phyloP scores from a whole-genome alignment of 2,888 invertebrate species.

The Pachymerium ferrugineum region DNA sequence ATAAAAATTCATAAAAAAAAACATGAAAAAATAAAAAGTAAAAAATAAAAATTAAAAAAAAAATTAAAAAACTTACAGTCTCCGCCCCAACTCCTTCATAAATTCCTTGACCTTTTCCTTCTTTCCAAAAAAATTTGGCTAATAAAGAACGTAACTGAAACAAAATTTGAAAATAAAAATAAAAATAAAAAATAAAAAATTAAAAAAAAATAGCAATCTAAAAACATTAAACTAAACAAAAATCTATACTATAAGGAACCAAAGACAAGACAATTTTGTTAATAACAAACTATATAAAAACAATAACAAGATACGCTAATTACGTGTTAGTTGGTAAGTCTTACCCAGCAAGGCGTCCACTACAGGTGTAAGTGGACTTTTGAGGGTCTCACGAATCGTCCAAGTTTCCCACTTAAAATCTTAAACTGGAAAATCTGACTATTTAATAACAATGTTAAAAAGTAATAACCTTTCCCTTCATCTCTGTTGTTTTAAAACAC shows the following conservation, averaged over 20 bases:
- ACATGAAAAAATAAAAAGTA: background rate
- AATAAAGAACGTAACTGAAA: constrained; percentile 35
- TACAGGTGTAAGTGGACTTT: constrained; percentile 8
- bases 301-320: constrained; percentile 1
- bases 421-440: background rate
- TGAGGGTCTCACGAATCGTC: constrained; percentile 1
- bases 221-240: constrained; percentile 29
- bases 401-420: constrained; percentile 7
- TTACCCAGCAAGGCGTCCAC: background rate
- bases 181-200: constrained; percentile 33
- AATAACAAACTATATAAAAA: constrained; percentile 27
- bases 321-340: background rate
- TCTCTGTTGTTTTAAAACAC: no score
- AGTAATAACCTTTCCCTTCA: no score
- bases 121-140: constrained; percentile 34
- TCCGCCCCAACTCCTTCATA: constrained; percentile 29
- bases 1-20: background rate
- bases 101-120: constrained; percentile 31
- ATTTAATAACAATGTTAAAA: background rate
- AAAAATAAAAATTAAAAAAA: background rate
- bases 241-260: background rate
- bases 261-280: constrained; percentile 12
- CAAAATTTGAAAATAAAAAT: constrained; percentile 10
- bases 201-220: constrained; percentile 31
- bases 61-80: constrained; percentile 33